Percentiles rank a stretch among this genome's conserved stretches.
These are phyloP conservation scores for Hirtodrosophila alboralis DNA, from an alignment of 2,888 invertebrate genomes.

Conservation along the genomic window DNA sequence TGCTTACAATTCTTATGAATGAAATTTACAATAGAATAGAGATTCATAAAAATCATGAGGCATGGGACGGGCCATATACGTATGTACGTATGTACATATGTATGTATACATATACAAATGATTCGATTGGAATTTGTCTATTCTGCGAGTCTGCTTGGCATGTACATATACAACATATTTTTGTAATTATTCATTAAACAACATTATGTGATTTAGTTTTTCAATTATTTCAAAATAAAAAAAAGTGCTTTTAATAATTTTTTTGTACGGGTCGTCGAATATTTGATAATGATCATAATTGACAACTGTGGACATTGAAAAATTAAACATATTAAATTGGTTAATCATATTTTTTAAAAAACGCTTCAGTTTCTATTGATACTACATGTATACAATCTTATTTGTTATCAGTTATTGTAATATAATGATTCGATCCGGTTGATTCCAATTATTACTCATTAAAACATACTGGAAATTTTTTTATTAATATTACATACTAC, in stretches of 20 bases:
- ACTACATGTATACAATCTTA: no score
- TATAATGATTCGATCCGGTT: no score
- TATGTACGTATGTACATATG: conserved; percentile 17
- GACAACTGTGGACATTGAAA: background rate
- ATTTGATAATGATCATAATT: conserved; percentile 3
- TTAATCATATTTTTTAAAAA: no score
- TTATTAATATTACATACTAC: no score
- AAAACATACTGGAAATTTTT: no score
- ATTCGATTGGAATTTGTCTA: conserved; percentile 17
- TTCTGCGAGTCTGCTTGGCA: background rate
- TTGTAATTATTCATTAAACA: conserved; percentile 26
- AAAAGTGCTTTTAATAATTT: background rate
- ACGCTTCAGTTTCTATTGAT: no score
- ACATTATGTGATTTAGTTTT: conserved; percentile 7
- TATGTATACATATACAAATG: no score
- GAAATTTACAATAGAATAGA: conserved; percentile 21
- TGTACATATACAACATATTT: conserved; percentile 14
- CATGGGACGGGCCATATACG: background rate
- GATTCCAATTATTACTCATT: no score
- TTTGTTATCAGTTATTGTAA: no score
- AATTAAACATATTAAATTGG: no score
- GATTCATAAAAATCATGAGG: background rate
- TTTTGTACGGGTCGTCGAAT: background rate
- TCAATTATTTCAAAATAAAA: conserved; percentile 11
- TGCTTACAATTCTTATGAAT: conserved; percentile 42